Base-by-base conservation (phyloP, 2,888 invertebrate genomes). In the Minunthozetes semirufus region DNA sequence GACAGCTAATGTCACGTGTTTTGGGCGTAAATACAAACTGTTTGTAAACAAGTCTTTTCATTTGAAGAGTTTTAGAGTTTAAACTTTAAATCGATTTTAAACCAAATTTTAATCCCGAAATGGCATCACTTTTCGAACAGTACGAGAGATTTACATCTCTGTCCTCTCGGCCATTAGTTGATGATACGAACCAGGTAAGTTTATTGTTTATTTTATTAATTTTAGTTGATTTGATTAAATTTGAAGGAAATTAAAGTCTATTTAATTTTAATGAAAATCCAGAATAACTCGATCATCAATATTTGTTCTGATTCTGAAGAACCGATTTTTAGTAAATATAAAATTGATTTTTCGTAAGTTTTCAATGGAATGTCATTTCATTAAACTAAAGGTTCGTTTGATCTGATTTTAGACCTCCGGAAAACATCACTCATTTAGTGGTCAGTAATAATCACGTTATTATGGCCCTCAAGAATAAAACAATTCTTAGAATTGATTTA, bases 51-150 rank as follows among this genome's bases (percentile, higher is more conserved):
- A n/a, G n/a, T 53, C n/a, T 8, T 17, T 53, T 17, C n/a, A 22
- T 59, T 6, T 25, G 4, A 22, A 19, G 11, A 59, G 9, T 59
- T 11, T 25, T 59, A 4, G 8, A 59, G 3, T n/a, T 1, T 25
- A 13, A 59, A 59, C 4, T 22, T 59, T 25, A 8, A 25, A 59
- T 6, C 22, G 4, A 22, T 19, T 59, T 59, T 22, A 59, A 19
- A 8, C 53, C 8, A 8, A 53, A 19, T 53, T n/a, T 50, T 50
- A 50, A 50, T 50, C 13, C 6, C 33, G 11, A 22, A 71, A 92
- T 92, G 92, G 90, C 91, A 80, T 90, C 91, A 27, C 88, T 92
- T 82, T 88, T 92, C 78, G 91, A 92, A 83, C 92, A 93, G 84
- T 90, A 89, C 82, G 91, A 92, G 82, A 89, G 89, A 50, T 78